phyloP scores from a whole-genome alignment of 2,888 invertebrate genomes.

The Xestia sexstrigata region DNA sequence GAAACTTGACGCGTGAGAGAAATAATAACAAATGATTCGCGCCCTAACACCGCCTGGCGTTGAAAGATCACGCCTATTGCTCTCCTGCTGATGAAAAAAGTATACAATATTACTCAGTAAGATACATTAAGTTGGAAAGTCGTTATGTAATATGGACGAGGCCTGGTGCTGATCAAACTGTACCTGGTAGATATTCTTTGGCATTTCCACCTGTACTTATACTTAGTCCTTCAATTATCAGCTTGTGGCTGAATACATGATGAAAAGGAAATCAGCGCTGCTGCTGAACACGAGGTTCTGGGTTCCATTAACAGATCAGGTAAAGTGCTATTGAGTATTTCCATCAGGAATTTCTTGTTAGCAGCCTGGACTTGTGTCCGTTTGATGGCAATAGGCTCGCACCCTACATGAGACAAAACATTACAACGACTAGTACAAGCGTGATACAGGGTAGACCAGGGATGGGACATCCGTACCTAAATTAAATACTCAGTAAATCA shows the following conservation, averaged over 20 bases:
- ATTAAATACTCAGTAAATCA: no score
- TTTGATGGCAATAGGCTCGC: neutral
- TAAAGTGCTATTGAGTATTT: neutral
- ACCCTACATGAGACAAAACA: no score
- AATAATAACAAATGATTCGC: conserved; percentile 91
- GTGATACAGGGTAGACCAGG: no score
- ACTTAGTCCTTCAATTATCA: neutral
- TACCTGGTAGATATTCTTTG: neutral
- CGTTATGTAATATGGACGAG: conserved; percentile 46
- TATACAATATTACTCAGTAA: conserved; percentile 69
- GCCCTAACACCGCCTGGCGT: conserved; percentile 90
- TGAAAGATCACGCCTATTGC: conserved; percentile 91
- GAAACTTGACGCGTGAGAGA: conserved; percentile 89
- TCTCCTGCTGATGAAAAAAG: conserved; percentile 88
- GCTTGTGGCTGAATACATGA: neutral
- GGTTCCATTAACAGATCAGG: neutral
- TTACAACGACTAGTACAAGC: no score
- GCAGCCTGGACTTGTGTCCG: neutral
- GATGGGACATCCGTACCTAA: no score
- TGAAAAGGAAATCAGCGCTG: no score
- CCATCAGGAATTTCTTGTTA: neutral
- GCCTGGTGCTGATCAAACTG: neutral
- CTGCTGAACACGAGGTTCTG: neutral
- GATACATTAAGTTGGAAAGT: conserved; percentile 63
- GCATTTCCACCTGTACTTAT: neutral